phyloP scores from a whole-genome alignment of 2,113 vertebrate genomes.

The Xenus cinereus region DNA sequence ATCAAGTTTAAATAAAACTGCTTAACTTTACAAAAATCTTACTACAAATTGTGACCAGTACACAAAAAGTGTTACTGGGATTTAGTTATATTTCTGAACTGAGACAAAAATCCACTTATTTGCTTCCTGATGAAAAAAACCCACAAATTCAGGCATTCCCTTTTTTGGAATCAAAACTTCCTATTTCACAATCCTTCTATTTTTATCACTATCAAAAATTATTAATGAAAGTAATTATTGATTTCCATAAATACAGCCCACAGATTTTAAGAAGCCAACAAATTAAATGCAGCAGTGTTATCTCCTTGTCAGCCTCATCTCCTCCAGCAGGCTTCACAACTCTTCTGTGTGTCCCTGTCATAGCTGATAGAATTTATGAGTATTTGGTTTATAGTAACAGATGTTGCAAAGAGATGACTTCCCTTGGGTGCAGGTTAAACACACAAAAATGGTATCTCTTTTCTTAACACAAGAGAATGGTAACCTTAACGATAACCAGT shows the following conservation, averaged over 20 bases:
- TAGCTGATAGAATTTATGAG: not conserved
- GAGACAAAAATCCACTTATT: not conserved
- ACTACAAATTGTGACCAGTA: not conserved
- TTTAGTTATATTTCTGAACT: not conserved
- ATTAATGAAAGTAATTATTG: not conserved
- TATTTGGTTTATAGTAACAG: not conserved
- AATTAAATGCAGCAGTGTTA: not conserved
- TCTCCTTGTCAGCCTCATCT: not conserved
- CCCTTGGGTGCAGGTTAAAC: not conserved
- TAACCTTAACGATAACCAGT: not conserved
- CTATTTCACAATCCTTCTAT: not conserved
- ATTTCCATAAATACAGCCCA: not conserved
- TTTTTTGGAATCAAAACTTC: not conserved
- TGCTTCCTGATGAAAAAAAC: not conserved
- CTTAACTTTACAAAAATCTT: not conserved
- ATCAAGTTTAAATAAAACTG: not conserved
- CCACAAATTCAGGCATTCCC: not conserved
- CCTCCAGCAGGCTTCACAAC: not conserved
- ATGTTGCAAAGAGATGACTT: not conserved
- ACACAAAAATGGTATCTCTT: not conserved
- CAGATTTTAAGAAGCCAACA: not conserved
- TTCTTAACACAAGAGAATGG: not conserved
- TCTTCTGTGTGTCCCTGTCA: not conserved
- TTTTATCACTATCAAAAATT: not conserved
- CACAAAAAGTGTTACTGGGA: not conserved